These are phyloP conservation scores for Nansenia antarctica DNA, from an alignment of 2,113 vertebrate genomes.

Conservation along the genomic window DNA sequence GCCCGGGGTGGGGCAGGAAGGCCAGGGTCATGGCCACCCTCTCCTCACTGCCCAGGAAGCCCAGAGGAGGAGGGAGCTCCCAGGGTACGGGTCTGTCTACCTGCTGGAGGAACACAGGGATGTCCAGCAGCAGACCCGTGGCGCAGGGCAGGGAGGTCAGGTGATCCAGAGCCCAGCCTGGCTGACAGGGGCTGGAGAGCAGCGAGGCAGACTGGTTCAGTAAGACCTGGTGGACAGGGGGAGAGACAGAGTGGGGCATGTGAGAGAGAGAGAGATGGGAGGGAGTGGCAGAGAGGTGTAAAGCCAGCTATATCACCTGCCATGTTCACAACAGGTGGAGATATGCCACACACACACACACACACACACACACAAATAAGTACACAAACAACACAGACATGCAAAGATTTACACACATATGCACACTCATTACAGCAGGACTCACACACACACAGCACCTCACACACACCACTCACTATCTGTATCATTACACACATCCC, in stretches of 20 bases:
- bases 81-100: slow-evolving; percentile 25
- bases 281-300: neutral
- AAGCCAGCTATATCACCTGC: neutral
- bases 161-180: slow-evolving; percentile 53
- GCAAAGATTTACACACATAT: no score
- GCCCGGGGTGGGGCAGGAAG: slow-evolving; percentile 61
- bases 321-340: neutral
- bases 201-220: slow-evolving; percentile 66
- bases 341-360: neutral
- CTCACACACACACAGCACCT: no score
- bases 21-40: slow-evolving; percentile 54
- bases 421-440: no score
- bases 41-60: slow-evolving; percentile 69
- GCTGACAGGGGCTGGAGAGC: slow-evolving; percentile 59
- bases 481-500: no score
- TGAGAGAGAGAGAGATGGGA: neutral
- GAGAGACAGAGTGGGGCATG: neutral
- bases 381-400: no score
- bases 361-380: no score
- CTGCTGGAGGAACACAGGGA: slow-evolving; percentile 70
- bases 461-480: no score
- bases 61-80: slow-evolving; percentile 68
- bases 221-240: slow-evolving; percentile 49
- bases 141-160: slow-evolving; percentile 52
- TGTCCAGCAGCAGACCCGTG: slow-evolving; percentile 48